A percentile compares a stretch with the other conserved stretches of the same genome.
Conservation (phyloP, 2,888 invertebrate genomes). For the Villa cingulata region DNA sequence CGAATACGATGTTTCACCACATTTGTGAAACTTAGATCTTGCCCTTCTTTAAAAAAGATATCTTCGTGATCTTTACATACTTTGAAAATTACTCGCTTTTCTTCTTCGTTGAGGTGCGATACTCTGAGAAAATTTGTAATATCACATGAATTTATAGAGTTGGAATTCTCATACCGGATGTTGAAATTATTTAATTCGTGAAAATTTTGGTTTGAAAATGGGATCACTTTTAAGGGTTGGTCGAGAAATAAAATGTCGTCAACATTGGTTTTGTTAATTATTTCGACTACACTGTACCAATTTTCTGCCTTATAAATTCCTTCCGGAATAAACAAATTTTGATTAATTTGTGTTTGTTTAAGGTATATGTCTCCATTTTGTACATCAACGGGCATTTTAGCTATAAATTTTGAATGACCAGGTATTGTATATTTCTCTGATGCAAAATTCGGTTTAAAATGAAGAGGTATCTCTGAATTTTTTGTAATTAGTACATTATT, state of each 20-base stretch:
- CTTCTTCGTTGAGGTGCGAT: slow-evolving; percentile 19
- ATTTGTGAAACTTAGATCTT: slow-evolving; percentile 21
- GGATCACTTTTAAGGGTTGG: not conserved
- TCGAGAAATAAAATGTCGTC: not conserved
- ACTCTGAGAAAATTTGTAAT: slow-evolving; percentile 4
- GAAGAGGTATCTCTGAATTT: not conserved
- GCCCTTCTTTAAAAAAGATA: slow-evolving; percentile 22
- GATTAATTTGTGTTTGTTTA: not conserved
- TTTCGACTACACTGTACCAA: slow-evolving; percentile 1
- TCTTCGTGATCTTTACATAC: slow-evolving; percentile 20
- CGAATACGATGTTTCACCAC: slow-evolving; percentile 1
- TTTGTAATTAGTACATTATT: not conserved
- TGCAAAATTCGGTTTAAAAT: slow-evolving; percentile 5
- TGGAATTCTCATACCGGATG: too few relatives aligned
- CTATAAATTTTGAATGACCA: too few relatives aligned
- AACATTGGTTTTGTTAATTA: not conserved
- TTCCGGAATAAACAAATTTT: not conserved
- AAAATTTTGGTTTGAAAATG: not conserved
- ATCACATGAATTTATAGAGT: too few relatives aligned
- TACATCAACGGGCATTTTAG: too few relatives aligned
- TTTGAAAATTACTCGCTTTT: slow-evolving; percentile 15
- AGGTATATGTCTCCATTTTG: slow-evolving; percentile 3
- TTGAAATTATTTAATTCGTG: not conserved
- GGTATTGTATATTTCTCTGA: not conserved
- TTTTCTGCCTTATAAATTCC: slow-evolving; percentile 1